Percentiles rank a stretch among this genome's conserved stretches.
Evolutionary conservation across 2,888 invertebrate species (phyloP).

Genomic region (Pomacea canaliculata): DNA sequence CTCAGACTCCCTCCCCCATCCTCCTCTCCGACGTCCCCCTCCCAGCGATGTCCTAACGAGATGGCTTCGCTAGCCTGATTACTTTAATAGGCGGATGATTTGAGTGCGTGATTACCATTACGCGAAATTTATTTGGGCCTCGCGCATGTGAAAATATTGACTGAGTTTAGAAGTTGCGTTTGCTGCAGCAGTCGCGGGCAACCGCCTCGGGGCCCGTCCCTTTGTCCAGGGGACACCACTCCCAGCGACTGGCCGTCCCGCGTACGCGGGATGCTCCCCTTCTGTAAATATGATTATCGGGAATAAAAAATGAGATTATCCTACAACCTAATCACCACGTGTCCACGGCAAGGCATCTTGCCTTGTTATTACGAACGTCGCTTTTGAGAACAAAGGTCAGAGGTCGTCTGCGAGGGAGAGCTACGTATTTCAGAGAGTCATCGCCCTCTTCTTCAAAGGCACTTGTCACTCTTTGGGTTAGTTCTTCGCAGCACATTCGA

Average conservation of each 20-base stretch:
- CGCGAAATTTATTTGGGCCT: slow-evolving; percentile 14
- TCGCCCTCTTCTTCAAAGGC: too few species aligned
- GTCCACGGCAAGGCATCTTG: background rate
- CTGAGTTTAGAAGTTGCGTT: slow-evolving; percentile 12
- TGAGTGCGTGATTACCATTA: slow-evolving; percentile 15
- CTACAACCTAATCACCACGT: background rate
- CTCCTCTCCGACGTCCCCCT: too few species aligned
- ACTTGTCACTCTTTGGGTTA: too few species aligned
- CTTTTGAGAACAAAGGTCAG: background rate
- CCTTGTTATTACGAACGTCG: background rate
- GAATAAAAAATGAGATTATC: slow-evolving; percentile 12
- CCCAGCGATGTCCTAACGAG: slow-evolving; percentile 4
- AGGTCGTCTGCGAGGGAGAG: too few species aligned
- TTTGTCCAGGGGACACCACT: background rate
- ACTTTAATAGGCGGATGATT: slow-evolving; percentile 15
- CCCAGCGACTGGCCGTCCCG: background rate
- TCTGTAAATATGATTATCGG: slow-evolving; percentile 11
- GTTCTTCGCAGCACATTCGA: too few species aligned
- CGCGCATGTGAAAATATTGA: slow-evolving; percentile 12
- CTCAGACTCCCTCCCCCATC: background rate
- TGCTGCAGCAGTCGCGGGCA: background rate
- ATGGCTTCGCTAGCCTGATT: slow-evolving; percentile 5
- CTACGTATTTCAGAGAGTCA: too few species aligned
- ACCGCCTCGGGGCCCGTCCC: background rate
- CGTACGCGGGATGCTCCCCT: background rate